These are phyloP conservation scores for Chrysaora quinquecirrha DNA, from an alignment of 30 jellyfish, hydroid and myxozoan species.

Conservation along the genomic window DNA sequence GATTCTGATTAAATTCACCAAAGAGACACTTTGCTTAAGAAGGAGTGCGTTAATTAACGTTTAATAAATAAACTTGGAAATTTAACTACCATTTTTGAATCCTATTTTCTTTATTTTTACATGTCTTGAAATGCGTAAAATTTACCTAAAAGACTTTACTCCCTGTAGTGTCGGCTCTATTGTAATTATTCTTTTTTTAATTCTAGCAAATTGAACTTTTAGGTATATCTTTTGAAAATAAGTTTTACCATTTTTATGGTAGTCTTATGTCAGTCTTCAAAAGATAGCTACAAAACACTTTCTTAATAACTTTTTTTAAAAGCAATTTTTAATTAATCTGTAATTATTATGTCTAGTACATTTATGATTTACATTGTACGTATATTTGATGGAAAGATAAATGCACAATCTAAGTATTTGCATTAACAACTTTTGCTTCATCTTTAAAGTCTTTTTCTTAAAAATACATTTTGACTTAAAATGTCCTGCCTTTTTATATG, in stretches of 20 bases:
- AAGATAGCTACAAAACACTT: not conserved
- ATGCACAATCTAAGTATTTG: not conserved
- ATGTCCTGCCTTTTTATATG: too few relatives aligned
- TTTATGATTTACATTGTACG: not conserved
- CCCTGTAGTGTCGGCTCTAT: too few relatives aligned
- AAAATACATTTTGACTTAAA: too few relatives aligned
- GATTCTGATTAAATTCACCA: constrained; percentile 75
- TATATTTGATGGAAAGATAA: not conserved
- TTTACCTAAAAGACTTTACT: too few relatives aligned
- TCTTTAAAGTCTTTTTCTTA: not conserved
- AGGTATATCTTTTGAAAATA: not conserved
- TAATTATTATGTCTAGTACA: not conserved
- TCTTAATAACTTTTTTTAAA: too few relatives aligned
- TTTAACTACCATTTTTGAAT: not conserved
- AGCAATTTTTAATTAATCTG: too few relatives aligned
- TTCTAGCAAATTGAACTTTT: too few relatives aligned
- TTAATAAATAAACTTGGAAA: constrained; percentile 11
- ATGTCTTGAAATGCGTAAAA: too few relatives aligned
- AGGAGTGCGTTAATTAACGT: constrained; percentile 53
- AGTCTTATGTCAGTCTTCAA: not conserved
- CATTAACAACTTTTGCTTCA: not conserved
- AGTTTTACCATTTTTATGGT: not conserved
- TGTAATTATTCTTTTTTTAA: too few relatives aligned
- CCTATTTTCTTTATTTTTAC: not conserved
- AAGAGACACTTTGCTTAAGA: constrained; percentile 31